Percentiles rank a stretch among this genome's conserved stretches.
Evolutionary conservation across 2,797 vertebrate species (phyloP).

Genomic region (Bradypodion ventrale): DNA sequence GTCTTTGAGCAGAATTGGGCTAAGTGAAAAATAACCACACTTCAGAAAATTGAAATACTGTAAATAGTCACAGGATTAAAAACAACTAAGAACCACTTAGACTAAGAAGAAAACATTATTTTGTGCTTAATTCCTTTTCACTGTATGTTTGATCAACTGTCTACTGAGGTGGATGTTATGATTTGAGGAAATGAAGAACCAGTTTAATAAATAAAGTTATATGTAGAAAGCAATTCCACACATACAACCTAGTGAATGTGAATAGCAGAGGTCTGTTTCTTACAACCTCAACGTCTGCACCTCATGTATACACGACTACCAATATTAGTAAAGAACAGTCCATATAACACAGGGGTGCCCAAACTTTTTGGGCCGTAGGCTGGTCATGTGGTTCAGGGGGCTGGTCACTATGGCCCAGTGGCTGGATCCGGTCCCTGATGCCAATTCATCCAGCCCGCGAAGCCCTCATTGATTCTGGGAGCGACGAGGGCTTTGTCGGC

Average conservation of each 20-base stretch:
- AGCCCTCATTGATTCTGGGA: too few species aligned
- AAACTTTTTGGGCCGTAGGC: too few species aligned
- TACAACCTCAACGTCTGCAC: too few species aligned
- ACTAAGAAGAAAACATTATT: not conserved
- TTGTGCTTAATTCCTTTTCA: not conserved
- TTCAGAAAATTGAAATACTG: not conserved
- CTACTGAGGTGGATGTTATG: not conserved
- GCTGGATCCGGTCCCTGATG: too few species aligned
- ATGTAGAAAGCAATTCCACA: not conserved
- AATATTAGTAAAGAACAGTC: not conserved
- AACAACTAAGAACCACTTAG: not conserved
- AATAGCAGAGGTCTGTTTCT: not conserved
- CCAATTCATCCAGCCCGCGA: too few species aligned
- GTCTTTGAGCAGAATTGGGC: not conserved
- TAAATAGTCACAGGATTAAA: not conserved
- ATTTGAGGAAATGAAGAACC: not conserved
- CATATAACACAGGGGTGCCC: too few species aligned
- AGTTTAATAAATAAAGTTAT: not conserved
- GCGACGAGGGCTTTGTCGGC: too few species aligned
- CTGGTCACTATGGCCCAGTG: too few species aligned
- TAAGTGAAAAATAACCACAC: not conserved
- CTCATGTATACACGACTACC: not conserved
- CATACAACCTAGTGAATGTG: not conserved
- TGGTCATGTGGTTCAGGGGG: too few species aligned
- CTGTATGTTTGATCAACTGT: not conserved